Conservation (phyloP, 2,113 vertebrate genomes). For the Elgaria multicarinata region DNA sequence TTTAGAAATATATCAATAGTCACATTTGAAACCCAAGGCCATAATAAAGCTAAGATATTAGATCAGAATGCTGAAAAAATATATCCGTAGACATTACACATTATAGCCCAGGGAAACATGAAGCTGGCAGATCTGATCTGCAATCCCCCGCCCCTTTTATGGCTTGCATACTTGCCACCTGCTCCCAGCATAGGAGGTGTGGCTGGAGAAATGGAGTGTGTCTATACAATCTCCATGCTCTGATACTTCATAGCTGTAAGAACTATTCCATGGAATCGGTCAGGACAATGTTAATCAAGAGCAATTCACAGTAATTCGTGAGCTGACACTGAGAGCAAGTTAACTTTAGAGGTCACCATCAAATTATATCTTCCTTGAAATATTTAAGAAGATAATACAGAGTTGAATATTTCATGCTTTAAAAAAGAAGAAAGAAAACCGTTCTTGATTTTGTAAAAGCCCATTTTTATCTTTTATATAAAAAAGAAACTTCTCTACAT, state of each 20-base stretch:
- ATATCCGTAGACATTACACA: background rate
- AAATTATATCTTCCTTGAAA: conserved; percentile 12
- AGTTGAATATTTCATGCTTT: background rate
- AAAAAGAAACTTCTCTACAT: background rate
- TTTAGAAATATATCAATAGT: background rate
- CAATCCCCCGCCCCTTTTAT: background rate
- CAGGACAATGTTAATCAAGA: background rate
- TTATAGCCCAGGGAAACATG: background rate
- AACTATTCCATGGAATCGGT: background rate
- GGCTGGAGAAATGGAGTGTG: background rate
- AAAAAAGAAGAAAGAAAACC: background rate
- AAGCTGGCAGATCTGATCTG: background rate
- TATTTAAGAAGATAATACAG: conserved; percentile 1
- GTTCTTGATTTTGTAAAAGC: background rate
- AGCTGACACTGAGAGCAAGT: background rate
- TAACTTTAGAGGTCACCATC: conserved; percentile 3
- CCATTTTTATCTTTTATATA: background rate
- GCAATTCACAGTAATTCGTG: background rate
- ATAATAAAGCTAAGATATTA: background rate
- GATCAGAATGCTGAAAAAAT: background rate
- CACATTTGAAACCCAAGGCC: background rate
- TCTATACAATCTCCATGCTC: background rate
- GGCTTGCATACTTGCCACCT: background rate
- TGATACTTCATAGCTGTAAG: background rate
- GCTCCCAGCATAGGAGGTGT: background rate